phyloP scores from a whole-genome alignment of 2,888 invertebrate species.

The Erebia palarica region DNA sequence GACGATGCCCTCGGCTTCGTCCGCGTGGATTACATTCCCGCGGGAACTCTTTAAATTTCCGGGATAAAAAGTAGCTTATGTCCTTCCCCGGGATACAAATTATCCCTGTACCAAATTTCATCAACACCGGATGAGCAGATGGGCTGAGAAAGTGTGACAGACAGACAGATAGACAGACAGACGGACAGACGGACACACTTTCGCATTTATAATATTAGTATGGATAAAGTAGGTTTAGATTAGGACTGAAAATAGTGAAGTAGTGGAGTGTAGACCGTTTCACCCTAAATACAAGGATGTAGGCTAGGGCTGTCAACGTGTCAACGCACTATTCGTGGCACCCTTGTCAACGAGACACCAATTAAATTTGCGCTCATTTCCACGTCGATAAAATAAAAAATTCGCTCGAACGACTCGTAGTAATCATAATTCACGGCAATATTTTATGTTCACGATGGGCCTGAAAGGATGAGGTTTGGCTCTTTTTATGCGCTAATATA shows the following conservation, averaged over 20 bases:
- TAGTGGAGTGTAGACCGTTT: not conserved
- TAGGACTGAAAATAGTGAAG: not conserved
- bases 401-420: not conserved
- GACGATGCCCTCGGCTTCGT: too few relatives aligned
- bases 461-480: not conserved
- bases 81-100: too few relatives aligned
- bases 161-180: too few relatives aligned
- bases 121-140: too few relatives aligned
- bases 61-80: too few relatives aligned
- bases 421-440: constrained; percentile 20
- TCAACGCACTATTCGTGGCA: constrained; percentile 1
- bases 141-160: too few relatives aligned
- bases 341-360: constrained; percentile 16
- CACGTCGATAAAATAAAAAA: not conserved
- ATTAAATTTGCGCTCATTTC: constrained; percentile 8
- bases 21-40: too few relatives aligned
- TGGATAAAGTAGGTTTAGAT: not conserved
- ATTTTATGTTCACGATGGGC: constrained; percentile 14
- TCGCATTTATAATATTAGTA: too few relatives aligned
- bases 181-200: too few relatives aligned
- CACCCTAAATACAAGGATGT: not conserved
- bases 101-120: too few relatives aligned
- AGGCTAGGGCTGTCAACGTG: constrained; percentile 2
- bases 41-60: too few relatives aligned
- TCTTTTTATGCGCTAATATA: too few relatives aligned